These are phyloP conservation scores for Acropternis orthonyx DNA, from an alignment of 2,797 vertebrate species.

Conservation along the genomic window DNA sequence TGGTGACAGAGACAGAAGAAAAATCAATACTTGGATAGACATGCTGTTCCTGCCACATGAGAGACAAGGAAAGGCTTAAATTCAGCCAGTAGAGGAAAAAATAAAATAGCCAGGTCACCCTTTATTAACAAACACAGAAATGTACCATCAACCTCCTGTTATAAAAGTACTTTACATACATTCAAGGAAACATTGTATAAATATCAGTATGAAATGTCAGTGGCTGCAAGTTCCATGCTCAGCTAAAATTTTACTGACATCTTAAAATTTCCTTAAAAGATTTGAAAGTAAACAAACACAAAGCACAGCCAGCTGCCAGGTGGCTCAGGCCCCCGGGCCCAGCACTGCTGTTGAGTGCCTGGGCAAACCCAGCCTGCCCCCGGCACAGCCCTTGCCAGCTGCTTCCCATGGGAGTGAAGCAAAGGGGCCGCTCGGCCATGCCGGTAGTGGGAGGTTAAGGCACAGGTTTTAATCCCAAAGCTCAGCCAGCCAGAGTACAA, in stretches of 20 bases:
- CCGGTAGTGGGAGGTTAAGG: slow-evolving; percentile 60
- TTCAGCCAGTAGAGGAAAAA: slow-evolving; percentile 19
- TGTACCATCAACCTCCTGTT: slow-evolving; percentile 39
- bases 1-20: background rate
- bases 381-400: background rate
- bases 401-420: accelerated
- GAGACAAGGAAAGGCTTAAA: background rate
- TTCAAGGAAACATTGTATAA: slow-evolving; percentile 48
- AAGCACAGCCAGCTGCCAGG: background rate
- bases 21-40: background rate
- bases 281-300: background rate
- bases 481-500: background rate
- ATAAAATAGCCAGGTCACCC: slow-evolving; percentile 38
- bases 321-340: background rate
- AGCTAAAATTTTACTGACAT: background rate
- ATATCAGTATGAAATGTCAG: slow-evolving; percentile 50
- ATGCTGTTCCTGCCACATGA: background rate
- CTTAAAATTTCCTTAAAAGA: slow-evolving; percentile 10
- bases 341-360: background rate
- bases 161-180: slow-evolving; percentile 62
- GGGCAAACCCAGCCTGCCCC: background rate
- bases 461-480: slow-evolving; percentile 72
- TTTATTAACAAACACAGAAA: slow-evolving; percentile 60
- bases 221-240: slow-evolving; percentile 7
- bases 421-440: background rate